Percentiles rank a stretch among this genome's conserved stretches.
phyloP scores from a whole-genome alignment of 2,797 vertebrate species.

The Diceros bicornis region DNA sequence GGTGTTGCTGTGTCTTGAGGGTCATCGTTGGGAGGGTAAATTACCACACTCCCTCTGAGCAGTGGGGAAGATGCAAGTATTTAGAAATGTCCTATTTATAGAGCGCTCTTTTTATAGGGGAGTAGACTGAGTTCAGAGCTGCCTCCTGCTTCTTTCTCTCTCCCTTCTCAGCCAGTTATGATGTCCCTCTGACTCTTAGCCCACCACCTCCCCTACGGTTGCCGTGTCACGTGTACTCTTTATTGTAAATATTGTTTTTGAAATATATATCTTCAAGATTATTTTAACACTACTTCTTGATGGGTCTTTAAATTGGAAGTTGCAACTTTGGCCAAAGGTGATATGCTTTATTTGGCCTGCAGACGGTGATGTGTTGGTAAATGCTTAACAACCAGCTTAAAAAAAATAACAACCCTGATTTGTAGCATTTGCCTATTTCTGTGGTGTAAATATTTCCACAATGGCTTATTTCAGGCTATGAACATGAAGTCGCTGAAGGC shows the following conservation, averaged over 20 bases:
- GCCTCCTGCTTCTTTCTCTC: neutral
- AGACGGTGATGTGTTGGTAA: neutral
- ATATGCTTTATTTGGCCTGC: neutral
- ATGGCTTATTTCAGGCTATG: neutral
- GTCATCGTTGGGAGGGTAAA: neutral
- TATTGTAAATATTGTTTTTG: neutral
- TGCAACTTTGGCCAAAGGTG: neutral
- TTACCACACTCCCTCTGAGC: neutral
- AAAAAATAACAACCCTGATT: neutral
- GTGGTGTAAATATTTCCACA: neutral
- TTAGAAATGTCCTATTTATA: neutral
- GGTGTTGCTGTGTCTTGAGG: neutral
- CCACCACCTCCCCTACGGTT: neutral
- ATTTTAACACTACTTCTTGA: neutral
- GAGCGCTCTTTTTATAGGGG: neutral
- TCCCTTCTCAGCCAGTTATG: rapidly evolving
- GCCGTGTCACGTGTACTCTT: rapidly evolving
- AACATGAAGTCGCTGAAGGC: neutral
- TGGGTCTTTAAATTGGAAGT: conserved; percentile 15
- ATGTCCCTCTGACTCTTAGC: neutral
- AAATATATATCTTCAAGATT: neutral
- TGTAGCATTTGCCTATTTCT: neutral
- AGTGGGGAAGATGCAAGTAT: neutral
- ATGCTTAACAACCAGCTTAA: neutral
- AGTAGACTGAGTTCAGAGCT: neutral